Base-by-base conservation (phyloP, 2,113 vertebrate genomes). In the Calidris pygmaea region DNA sequence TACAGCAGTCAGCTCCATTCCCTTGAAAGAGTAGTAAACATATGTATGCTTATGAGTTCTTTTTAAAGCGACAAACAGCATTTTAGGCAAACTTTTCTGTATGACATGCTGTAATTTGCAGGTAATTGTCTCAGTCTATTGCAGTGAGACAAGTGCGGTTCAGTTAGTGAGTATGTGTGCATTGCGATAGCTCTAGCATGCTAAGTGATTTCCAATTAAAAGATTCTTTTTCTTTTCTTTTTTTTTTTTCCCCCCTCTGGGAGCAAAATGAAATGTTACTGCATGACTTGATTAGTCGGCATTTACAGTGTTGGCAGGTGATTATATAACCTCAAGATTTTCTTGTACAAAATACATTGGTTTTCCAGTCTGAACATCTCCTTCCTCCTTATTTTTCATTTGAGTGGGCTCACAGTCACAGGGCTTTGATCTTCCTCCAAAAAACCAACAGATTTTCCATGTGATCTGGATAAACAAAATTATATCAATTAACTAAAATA, bases 281-380 rank as follows among this genome's bases (percentile, higher is more conserved):
- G 95, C 87, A 88, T 96, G 90, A 96, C 82, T 95, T 97, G 78
- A 86, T 91, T 94, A 93, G 91, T 30, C 93, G 87, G 82, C 91
- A 91, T 96, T 90, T 97, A 83, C 74, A 94, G 47, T 91, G 87
- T 91, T 96, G 90, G 78, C 93, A 95, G 93, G 55, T 93, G 87
- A 84, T 97, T 97, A 96, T 74, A 58, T 96, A 96, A 96, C 75
- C 32, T 82, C 45, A 73, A 59, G n/a, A 87, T 91, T 93, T 91
- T 94, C 55, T 83, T 62, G 20, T 72, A 70, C 58, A 47, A 79
- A 91, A 79, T 62, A 14, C 78, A 85, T 66, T 82, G 41, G 20
- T 83, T 93, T 93, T 89, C 47, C 32, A 90, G 35, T 83, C 74
- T 87, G 70, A 95, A 59, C 29, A 87, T 73, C 32, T 91, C 37